phyloP scores from a whole-genome alignment of 2,797 vertebrate species.

The Scomberomorus guttatus region DNA sequence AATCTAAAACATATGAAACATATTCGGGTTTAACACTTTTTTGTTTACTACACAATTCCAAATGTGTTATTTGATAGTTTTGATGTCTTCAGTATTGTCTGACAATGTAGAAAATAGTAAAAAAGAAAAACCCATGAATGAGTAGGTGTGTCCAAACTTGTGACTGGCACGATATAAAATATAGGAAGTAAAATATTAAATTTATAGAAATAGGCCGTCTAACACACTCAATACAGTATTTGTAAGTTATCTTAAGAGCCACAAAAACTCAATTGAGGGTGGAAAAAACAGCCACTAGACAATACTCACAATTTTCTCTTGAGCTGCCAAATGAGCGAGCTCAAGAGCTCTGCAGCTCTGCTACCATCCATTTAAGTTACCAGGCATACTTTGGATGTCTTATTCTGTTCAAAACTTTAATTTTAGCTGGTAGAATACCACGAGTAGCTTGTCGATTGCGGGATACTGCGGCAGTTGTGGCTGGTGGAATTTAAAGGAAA shows the following conservation, averaged over 20 bases:
- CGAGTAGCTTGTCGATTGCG: neutral
- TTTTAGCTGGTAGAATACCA: neutral
- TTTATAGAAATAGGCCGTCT: neutral
- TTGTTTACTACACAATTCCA: no score
- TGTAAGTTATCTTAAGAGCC: no score
- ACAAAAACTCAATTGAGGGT: no score
- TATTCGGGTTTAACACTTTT: no score
- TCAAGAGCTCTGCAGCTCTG: constrained; percentile 9
- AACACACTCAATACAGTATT: no score
- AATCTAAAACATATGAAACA: no score
- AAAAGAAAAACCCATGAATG: no score
- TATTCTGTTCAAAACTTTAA: neutral
- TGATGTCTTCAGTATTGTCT: no score
- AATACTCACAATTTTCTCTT: neutral
- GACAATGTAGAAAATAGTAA: no score
- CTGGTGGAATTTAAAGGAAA: constrained; percentile 6
- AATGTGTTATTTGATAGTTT: no score
- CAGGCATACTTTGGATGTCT: neutral
- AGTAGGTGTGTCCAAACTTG: no score
- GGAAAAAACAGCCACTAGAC: neutral
- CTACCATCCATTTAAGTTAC: neutral
- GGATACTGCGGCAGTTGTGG: constrained; percentile 11
- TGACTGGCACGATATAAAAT: neutral
- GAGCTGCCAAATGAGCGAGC: neutral
- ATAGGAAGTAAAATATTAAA: neutral